These are phyloP conservation scores for Calliopum simillimum DNA, from an alignment of 2,888 invertebrate genomes.

Conservation along the genomic window DNA sequence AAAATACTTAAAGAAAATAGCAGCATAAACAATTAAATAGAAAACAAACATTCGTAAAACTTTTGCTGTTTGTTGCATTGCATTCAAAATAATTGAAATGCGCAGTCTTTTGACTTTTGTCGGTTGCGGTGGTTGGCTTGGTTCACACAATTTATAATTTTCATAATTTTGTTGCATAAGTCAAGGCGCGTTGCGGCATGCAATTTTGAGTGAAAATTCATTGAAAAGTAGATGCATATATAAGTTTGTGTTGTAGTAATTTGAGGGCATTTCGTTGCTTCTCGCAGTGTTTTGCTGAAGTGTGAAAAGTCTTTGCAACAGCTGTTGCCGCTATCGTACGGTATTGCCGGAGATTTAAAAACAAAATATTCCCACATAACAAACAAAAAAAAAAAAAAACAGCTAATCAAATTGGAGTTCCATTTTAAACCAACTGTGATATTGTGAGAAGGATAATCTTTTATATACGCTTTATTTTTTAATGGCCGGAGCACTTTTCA, in stretches of 20 bases:
- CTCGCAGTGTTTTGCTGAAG: neutral
- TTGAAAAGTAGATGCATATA: neutral
- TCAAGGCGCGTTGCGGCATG: neutral
- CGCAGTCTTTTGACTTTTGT: constrained; percentile 7
- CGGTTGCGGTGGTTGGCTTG: too few species aligned
- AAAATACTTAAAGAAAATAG: too few species aligned
- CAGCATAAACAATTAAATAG: too few species aligned
- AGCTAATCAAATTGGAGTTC: too few species aligned
- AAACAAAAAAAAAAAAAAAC: too few species aligned
- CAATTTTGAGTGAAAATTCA: constrained; percentile 1
- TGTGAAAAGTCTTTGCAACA: neutral
- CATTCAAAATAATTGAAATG: constrained; percentile 13
- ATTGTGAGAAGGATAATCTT: too few species aligned
- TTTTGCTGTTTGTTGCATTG: too few species aligned
- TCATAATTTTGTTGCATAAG: constrained; percentile 22
- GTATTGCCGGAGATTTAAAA: neutral
- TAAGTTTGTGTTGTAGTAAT: neutral
- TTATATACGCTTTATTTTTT: too few species aligned
- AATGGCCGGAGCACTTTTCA: too few species aligned
- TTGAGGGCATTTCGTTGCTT: neutral
- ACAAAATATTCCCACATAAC: too few species aligned
- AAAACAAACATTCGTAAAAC: too few species aligned
- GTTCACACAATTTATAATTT: constrained; percentile 4
- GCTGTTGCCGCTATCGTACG: neutral
- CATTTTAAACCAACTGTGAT: too few species aligned